Conservation (phyloP, 2,888 invertebrate genomes). For the Drosophila algonquin region DNA sequence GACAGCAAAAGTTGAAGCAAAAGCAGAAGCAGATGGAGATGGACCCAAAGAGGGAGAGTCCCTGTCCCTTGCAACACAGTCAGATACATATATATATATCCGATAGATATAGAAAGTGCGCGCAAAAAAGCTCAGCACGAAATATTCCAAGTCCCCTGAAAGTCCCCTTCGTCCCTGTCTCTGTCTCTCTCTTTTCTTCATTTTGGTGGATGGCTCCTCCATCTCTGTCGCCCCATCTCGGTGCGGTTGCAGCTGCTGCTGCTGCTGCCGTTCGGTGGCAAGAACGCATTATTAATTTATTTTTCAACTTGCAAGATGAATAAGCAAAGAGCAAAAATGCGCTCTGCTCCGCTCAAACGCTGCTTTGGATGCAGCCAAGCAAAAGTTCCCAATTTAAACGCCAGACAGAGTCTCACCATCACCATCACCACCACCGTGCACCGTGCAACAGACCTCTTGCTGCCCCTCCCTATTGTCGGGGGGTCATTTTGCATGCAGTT, state of each 20-base stretch:
- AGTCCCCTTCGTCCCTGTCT: slow-evolving; percentile 5
- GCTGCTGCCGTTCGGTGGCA: slow-evolving; percentile 71
- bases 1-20: slow-evolving; percentile 2
- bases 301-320: slow-evolving; percentile 78
- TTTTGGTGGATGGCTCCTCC: background rate
- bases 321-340: slow-evolving; percentile 76
- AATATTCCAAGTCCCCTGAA: slow-evolving; percentile 33
- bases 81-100: slow-evolving; percentile 3
- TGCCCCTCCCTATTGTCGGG: slow-evolving; percentile 39
- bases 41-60: slow-evolving; percentile 25
- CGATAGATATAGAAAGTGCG: slow-evolving; percentile 6
- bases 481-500: slow-evolving; percentile 73
- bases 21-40: slow-evolving; percentile 23
- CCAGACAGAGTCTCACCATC: background rate
- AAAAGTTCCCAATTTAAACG: slow-evolving; percentile 66
- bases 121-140: slow-evolving; percentile 31
- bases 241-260: slow-evolving; percentile 69
- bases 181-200: slow-evolving; percentile 2
- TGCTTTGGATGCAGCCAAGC: slow-evolving; percentile 38
- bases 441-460: no score
- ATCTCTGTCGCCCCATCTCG: slow-evolving; percentile 14
- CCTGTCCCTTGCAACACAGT: background rate
- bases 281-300: slow-evolving; percentile 79
- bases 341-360: slow-evolving; percentile 43
- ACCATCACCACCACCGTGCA: background rate